phyloP scores from a whole-genome alignment of 1,140 invertebrate genomes.

The Dendroctonus ponderosae region DNA sequence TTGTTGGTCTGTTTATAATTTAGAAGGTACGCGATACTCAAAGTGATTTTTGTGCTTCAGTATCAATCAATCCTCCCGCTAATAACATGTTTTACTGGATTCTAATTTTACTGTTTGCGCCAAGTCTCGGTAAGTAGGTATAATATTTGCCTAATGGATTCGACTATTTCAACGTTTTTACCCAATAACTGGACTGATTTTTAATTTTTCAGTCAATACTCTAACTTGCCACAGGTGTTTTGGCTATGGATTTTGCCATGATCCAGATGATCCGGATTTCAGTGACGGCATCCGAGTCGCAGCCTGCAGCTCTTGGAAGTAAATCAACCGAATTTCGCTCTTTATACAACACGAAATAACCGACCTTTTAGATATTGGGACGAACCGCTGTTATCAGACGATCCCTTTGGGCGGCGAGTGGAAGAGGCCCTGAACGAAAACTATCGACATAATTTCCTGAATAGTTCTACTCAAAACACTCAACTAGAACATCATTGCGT shows the following conservation, averaged over 20 bases:
- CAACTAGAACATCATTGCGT: background rate
- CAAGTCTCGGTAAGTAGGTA: too few species aligned
- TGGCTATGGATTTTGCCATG: background rate
- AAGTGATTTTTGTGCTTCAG: too few species aligned
- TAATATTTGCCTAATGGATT: too few species aligned
- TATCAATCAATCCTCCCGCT: too few species aligned
- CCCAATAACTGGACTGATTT: too few species aligned
- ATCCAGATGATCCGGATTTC: background rate
- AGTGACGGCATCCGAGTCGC: background rate
- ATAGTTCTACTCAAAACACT: background rate
- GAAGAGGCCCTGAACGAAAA: constrained; percentile 4
- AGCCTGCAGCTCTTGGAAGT: background rate
- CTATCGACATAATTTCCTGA: background rate
- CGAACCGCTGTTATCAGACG: background rate
- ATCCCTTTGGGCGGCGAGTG: background rate
- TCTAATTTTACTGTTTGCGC: too few species aligned
- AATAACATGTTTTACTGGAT: too few species aligned
- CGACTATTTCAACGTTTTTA: too few species aligned
- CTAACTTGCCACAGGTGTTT: background rate
- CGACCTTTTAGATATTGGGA: background rate
- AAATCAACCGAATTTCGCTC: too few species aligned
- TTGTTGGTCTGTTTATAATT: too few species aligned
- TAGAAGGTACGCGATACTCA: too few species aligned
- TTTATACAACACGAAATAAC: background rate
- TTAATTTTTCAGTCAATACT: too few species aligned